These are phyloP conservation scores for Lytechinus variegatus DNA, from an alignment of 35 echinoderm and acorn worm species.

Conservation along the genomic window DNA sequence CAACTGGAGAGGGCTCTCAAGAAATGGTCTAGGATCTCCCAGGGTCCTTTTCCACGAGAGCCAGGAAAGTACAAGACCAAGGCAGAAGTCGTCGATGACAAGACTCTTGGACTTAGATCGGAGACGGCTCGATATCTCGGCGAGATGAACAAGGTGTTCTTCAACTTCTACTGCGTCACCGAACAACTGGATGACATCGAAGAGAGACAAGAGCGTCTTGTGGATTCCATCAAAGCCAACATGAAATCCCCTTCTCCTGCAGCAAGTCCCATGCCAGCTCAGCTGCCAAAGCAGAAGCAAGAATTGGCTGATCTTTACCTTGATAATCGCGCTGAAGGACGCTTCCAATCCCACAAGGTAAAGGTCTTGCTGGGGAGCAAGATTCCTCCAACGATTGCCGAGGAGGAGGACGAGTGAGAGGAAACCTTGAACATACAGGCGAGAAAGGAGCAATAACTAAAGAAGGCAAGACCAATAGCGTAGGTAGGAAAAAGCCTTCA, in stretches of 20 bases:
- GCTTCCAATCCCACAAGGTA: neutral
- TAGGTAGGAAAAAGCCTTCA: too few relatives aligned
- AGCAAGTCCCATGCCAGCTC: neutral
- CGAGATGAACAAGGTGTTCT: conserved; percentile 21
- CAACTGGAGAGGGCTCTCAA: conserved; percentile 27
- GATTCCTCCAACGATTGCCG: neutral
- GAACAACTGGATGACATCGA: neutral
- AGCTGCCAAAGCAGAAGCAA: neutral
- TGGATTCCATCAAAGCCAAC: neutral
- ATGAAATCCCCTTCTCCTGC: neutral
- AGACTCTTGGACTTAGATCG: neutral
- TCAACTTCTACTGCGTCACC: conserved; percentile 27
- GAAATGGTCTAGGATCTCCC: conserved; percentile 25
- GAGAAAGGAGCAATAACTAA: too few relatives aligned
- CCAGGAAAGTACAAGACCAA: neutral
- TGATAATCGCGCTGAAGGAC: neutral
- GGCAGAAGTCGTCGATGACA: neutral
- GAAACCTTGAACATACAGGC: too few relatives aligned
- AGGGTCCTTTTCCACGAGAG: conserved; percentile 17
- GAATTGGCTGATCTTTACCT: conserved; percentile 5
- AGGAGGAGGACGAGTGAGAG: neutral
- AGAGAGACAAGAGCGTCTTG: neutral
- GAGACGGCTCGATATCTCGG: neutral
- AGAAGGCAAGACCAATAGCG: too few relatives aligned
- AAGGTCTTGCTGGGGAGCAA: neutral